Conservation (phyloP, 2,888 invertebrate species). For the Torymus aiolomorphi region DNA sequence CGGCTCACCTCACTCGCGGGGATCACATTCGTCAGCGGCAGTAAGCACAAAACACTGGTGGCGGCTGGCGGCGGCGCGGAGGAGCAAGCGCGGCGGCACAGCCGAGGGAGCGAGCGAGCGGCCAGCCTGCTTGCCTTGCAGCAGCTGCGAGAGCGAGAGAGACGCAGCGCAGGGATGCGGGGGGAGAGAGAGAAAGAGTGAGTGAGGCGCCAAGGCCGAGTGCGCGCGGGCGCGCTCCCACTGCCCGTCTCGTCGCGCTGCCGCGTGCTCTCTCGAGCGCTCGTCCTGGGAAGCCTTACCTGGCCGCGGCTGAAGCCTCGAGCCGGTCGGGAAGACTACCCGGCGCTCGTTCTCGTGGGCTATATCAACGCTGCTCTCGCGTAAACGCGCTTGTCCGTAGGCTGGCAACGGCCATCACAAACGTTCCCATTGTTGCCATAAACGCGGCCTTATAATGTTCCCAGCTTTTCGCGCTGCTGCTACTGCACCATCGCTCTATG, state of each 20-base stretch:
- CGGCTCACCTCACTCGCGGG: too few relatives aligned
- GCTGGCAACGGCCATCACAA: conserved; percentile 57
- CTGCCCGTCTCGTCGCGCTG: conserved; percentile 7
- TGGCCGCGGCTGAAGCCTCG: conserved; percentile 20
- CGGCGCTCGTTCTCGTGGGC: background rate
- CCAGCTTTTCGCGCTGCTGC: conserved; percentile 8
- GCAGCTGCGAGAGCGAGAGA: background rate
- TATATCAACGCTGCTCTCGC: conserved; percentile 71
- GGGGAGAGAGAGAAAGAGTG: conserved; percentile 1
- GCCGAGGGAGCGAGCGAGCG: conserved; percentile 10
- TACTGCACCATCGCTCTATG: too few relatives aligned
- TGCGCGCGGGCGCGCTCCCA: conserved; percentile 6
- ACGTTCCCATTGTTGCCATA: conserved; percentile 71
- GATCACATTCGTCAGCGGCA: background rate
- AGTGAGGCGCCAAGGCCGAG: conserved; percentile 41
- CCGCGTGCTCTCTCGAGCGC: too few relatives aligned
- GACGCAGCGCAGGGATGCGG: background rate
- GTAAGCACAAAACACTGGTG: background rate
- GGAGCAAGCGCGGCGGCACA: background rate
- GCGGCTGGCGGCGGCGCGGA: background rate
- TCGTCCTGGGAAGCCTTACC: too few relatives aligned
- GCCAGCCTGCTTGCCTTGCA: conserved; percentile 7
- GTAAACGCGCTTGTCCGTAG: conserved; percentile 62
- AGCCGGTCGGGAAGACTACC: conserved; percentile 16
- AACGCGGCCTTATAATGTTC: conserved; percentile 60